phyloP scores from a whole-genome alignment of 2,113 vertebrate species.

The Motacilla tschutschensis region DNA sequence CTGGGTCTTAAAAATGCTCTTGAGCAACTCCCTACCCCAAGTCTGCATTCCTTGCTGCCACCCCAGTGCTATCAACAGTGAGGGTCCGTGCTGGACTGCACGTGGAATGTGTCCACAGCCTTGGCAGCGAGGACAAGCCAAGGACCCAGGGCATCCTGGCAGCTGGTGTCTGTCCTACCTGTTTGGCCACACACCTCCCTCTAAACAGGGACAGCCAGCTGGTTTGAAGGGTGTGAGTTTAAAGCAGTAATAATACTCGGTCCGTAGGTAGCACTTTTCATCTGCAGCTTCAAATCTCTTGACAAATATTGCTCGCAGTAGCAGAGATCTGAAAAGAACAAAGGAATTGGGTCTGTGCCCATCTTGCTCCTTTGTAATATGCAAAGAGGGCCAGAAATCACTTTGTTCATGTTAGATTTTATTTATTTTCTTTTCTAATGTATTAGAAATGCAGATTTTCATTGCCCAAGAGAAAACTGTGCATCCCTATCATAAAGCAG shows the following conservation, averaged over 20 bases:
- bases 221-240: constrained; percentile 5
- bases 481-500: neutral
- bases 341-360: constrained; percentile 60
- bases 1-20: neutral
- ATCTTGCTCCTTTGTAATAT: constrained; percentile 59
- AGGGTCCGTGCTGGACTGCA: neutral
- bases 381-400: constrained; percentile 51
- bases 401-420: constrained; percentile 46
- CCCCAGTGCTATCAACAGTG: neutral
- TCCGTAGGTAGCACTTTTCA: constrained; percentile 57
- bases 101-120: fast-evolving
- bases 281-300: constrained; percentile 54
- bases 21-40: neutral
- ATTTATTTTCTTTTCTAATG: constrained; percentile 23
- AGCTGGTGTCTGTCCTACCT: neutral
- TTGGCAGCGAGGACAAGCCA: fast-evolving
- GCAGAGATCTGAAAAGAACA: constrained; percentile 60
- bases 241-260: constrained; percentile 8
- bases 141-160: constrained; percentile 3
- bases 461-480: constrained; percentile 46
- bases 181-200: constrained; percentile 1
- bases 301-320: constrained; percentile 41
- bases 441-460: constrained; percentile 61
- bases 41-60: neutral
- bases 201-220: constrained; percentile 13